phyloP scores from a whole-genome alignment of 92 coral and sea anemone species.

The Epizoanthus scotinus region DNA sequence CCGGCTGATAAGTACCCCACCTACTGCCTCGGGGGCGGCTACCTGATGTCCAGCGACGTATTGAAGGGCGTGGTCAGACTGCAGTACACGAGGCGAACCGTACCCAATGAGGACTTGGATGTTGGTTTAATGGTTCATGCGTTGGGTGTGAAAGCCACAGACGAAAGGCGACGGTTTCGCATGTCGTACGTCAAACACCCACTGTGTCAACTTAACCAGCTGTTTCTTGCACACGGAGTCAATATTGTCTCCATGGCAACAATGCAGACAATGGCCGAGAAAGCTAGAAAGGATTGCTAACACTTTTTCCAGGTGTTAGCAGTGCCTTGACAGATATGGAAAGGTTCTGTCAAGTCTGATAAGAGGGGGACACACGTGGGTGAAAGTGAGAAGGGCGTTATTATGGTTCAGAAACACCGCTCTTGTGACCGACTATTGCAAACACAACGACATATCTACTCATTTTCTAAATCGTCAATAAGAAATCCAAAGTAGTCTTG shows the following conservation, averaged over 20 bases:
- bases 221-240: background rate
- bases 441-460: too few species aligned
- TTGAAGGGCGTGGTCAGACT: conserved; percentile 15
- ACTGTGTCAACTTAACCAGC: background rate
- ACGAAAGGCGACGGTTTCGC: conserved; percentile 37
- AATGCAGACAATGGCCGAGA: conserved; percentile 1
- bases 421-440: too few species aligned
- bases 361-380: too few species aligned
- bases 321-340: too few species aligned
- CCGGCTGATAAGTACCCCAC: conserved; percentile 37
- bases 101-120: conserved; percentile 42
- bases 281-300: background rate
- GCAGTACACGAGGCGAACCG: conserved; percentile 7
- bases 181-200: background rate
- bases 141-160: conserved; percentile 30
- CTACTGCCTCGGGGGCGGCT: conserved; percentile 46
- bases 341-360: too few species aligned
- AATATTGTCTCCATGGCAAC: background rate
- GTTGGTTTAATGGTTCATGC: conserved; percentile 32
- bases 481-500: too few species aligned
- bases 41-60: conserved; percentile 35
- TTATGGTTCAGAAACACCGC: too few species aligned
- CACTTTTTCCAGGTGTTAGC: background rate
- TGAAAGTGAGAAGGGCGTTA: too few species aligned
- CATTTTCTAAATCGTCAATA: too few species aligned